Evolutionary conservation across 2,113 vertebrate genomes (phyloP).

Genomic region (Onychostoma macrolepis): DNA sequence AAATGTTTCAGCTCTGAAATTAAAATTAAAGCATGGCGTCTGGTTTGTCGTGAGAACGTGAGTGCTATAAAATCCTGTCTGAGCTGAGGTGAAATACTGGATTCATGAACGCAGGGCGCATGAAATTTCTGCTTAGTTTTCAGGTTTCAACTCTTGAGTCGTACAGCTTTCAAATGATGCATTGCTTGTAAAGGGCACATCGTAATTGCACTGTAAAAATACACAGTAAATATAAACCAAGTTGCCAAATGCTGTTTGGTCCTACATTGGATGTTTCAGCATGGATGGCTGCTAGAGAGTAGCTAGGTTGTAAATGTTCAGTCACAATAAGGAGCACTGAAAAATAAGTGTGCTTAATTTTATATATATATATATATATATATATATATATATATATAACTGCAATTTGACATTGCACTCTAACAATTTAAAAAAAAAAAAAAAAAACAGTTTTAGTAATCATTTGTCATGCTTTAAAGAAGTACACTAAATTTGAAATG

Average conservation of each 20-base stretch:
- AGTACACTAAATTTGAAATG: not conserved
- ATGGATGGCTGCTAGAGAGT: not conserved
- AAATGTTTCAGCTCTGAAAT: slow-evolving; percentile 44
- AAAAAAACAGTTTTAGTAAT: not conserved
- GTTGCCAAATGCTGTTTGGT: not conserved
- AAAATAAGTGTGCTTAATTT: not conserved
- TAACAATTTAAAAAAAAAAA: not conserved
- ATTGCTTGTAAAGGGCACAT: not conserved
- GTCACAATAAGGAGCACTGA: not conserved
- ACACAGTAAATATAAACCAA: slow-evolving; percentile 1
- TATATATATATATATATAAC: too few relatives aligned
- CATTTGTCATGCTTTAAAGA: not conserved
- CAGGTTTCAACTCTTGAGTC: not conserved
- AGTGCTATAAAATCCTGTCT: slow-evolving; percentile 19
- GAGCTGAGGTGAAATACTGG: not conserved
- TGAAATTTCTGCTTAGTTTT: slow-evolving; percentile 8
- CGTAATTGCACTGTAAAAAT: slow-evolving; percentile 3
- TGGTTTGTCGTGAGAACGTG: not conserved
- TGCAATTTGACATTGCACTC: too few relatives aligned
- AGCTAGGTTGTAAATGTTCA: not conserved
- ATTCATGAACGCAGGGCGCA: not conserved
- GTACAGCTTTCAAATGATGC: not conserved
- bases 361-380: not conserved
- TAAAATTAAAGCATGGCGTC: slow-evolving; percentile 9
- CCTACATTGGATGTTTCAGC: not conserved